Conservation (phyloP, 2,113 vertebrate species). For the Chaenogobius annularis region DNA sequence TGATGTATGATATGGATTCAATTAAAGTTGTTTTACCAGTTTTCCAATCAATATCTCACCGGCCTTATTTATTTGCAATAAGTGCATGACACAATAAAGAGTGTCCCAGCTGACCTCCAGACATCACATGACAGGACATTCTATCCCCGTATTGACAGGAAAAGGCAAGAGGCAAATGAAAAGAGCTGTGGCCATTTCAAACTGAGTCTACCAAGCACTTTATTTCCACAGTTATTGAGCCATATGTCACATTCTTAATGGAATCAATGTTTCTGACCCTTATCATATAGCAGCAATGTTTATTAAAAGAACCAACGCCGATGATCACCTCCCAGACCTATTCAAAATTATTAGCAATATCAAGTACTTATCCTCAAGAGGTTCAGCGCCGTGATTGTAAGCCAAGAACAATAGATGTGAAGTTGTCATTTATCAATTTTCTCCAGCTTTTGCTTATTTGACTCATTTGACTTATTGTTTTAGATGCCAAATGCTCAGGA, state of each 20-base stretch:
- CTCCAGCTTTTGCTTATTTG: background rate
- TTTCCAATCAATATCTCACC: background rate
- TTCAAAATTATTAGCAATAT: background rate
- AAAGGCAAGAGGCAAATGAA: conserved; percentile 7
- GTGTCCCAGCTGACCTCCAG: background rate
- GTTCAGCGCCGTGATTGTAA: background rate
- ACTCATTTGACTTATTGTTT: background rate
- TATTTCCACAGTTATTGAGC: conserved; percentile 9
- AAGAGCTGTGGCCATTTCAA: background rate
- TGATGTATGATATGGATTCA: background rate
- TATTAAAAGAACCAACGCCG: background rate
- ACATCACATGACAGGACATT: background rate
- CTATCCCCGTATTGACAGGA: conserved; percentile 3
- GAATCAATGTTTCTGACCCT: conserved; percentile 6
- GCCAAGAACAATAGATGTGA: background rate
- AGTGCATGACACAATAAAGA: background rate
- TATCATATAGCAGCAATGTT: conserved; percentile 2
- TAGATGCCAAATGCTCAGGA: background rate
- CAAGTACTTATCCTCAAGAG: background rate
- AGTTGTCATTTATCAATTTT: background rate
- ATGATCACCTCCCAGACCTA: background rate
- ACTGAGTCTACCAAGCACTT: background rate
- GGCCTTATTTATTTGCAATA: background rate
- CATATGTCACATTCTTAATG: background rate
- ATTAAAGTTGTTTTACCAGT: background rate